phyloP scores from a whole-genome alignment of 2,888 invertebrate species.

The Heliconius hortense region DNA sequence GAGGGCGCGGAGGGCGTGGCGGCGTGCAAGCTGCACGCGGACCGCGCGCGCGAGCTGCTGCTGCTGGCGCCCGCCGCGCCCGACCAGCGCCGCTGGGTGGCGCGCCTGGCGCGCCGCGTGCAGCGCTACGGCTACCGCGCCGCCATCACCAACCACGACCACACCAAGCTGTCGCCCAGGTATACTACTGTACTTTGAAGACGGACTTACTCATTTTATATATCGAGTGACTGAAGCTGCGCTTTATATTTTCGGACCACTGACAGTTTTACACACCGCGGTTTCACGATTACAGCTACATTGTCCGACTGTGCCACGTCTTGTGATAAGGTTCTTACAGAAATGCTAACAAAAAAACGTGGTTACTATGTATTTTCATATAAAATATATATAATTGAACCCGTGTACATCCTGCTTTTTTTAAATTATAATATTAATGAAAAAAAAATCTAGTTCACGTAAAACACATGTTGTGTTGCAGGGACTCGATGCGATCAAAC shows the following conservation, averaged over 20 bases:
- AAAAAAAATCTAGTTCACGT: not conserved
- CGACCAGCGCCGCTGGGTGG: conserved; percentile 96
- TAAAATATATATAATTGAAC: too few species aligned
- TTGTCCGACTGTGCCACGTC: too few species aligned
- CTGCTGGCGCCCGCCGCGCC: conserved; percentile 92
- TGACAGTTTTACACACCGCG: too few species aligned
- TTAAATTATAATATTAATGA: too few species aligned
- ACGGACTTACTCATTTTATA: too few species aligned
- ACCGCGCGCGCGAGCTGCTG: conserved; percentile 97
- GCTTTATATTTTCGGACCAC: too few species aligned
- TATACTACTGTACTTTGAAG: conserved; percentile 26
- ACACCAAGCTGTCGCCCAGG: conserved; percentile 73
- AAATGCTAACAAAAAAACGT: not conserved
- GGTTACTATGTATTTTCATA: not conserved
- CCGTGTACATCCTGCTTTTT: not conserved
- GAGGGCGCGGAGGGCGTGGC: conserved; percentile 86
- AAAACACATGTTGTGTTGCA: conserved; percentile 4
- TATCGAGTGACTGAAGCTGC: too few species aligned
- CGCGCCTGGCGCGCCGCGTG: conserved; percentile 93
- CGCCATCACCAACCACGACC: conserved; percentile 85
- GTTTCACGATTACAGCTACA: too few species aligned
- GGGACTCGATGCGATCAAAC: conserved; percentile 88
- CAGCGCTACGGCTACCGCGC: conserved; percentile 97
- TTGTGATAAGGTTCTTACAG: not conserved
- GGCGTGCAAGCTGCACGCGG: conserved; percentile 97